Conservation (phyloP, 1,140 invertebrate genomes). For the Meteorus sp. region DNA sequence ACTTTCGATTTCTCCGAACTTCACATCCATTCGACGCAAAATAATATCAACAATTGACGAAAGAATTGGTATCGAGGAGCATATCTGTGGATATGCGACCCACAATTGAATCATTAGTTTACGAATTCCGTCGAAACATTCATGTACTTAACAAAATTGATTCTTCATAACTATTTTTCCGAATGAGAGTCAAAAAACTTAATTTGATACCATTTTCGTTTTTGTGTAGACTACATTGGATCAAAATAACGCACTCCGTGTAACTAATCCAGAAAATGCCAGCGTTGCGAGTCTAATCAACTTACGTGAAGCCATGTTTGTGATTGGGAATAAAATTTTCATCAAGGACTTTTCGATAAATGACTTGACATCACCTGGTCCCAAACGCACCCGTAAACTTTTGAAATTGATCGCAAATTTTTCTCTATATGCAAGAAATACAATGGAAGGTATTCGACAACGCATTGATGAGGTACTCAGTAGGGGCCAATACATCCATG, state of each 20-base stretch:
- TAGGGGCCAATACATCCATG: not conserved
- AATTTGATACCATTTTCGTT: not conserved
- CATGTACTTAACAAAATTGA: too few relatives aligned
- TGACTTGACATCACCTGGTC: constrained; percentile 41
- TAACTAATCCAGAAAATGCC: constrained; percentile 27
- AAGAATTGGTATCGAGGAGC: too few relatives aligned
- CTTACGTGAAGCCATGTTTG: constrained; percentile 31
- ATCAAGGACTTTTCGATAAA: constrained; percentile 38
- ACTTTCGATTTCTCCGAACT: too few relatives aligned
- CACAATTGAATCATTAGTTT: too few relatives aligned
- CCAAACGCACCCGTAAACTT: constrained; percentile 36
- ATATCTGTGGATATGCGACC: too few relatives aligned
- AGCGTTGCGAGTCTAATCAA: constrained; percentile 38
- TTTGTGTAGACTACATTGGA: constrained; percentile 35
- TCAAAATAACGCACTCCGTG: constrained; percentile 29
- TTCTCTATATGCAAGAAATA: constrained; percentile 37
- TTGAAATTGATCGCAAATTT: constrained; percentile 42
- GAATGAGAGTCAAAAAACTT: too few relatives aligned
- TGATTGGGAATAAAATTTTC: constrained; percentile 40
- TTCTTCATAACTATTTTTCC: too few relatives aligned
- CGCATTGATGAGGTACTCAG: constrained; percentile 22
- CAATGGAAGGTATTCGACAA: constrained; percentile 30
- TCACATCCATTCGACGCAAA: too few relatives aligned
- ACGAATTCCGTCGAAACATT: too few relatives aligned
- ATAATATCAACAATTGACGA: too few relatives aligned